Evolutionary conservation across 2,113 vertebrate genomes (phyloP), one percentile per base, ranked within the genome.

Genomic region (Dendrocopos noguchii): DNA sequence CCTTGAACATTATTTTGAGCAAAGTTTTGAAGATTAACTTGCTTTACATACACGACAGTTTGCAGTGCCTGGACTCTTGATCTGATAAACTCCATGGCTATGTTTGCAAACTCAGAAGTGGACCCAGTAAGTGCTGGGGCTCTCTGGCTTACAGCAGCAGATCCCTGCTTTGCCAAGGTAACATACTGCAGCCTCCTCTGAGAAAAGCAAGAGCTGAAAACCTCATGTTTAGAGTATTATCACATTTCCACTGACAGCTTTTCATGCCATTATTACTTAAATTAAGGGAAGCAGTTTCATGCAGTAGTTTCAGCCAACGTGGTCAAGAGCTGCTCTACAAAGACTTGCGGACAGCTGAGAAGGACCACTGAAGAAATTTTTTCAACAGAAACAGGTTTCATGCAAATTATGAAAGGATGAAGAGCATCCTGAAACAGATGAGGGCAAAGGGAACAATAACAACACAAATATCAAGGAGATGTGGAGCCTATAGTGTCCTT

Each of bases 41-140:
- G 10, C 75, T 94, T 67, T 79, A 31, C 31, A n/a, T 21, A 61
- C 74, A 56, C 3, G 20, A 53, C 12, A 52, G 22, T 52, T 25
- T 4, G 12, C 50, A 52, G 87, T n/a, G 57, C 17, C n/a, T 47
- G n/a, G 50, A 34, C 55, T 85, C 31, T 20, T 74, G 77, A 56
- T 73, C 33, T 53, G 52, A 47, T 19, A 29, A 27, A 19, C 53
- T 50, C 12, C 4, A 3, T 2, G 8, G 17, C 34, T 52, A 4
- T 0, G 0, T 16, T 16, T 22, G 64, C 33, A 0, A 4, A 11
- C 34, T 42, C 55, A 11, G 5, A 1, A 87, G 67, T 3, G 8
- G 70, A 73, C 16, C 27, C 10, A 18, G 7, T 20, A 63, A 75
- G 28, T 1, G 12, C 0, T 15, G 34, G 19, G n/a, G 33, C 68